phyloP scores from a whole-genome alignment of 2,888 invertebrate species.

The Pollenia angustigena region DNA sequence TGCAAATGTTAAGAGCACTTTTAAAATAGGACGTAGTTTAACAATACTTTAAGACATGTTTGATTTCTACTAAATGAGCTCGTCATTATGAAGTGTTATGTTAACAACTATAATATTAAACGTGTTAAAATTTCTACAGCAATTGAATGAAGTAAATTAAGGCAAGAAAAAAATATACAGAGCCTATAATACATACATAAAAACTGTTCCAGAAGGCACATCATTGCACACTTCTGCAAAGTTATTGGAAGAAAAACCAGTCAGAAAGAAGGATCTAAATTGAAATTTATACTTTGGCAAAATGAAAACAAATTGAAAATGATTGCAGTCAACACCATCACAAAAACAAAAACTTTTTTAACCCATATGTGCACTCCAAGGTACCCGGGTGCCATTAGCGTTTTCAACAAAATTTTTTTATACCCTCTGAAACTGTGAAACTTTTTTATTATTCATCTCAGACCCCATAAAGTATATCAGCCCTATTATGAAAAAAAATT shows the following conservation, averaged over 20 bases:
- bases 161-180: neutral
- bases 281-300: slow-evolving; percentile 49
- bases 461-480: no score
- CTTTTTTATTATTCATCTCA: no score
- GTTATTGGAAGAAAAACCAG: slow-evolving; percentile 12
- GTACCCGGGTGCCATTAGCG: no score
- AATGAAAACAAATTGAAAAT: slow-evolving; percentile 70
- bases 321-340: slow-evolving; percentile 58
- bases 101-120: slow-evolving; percentile 62
- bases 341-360: neutral
- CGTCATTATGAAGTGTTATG: slow-evolving; percentile 50
- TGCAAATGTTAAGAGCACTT: neutral
- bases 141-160: slow-evolving; percentile 12
- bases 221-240: neutral
- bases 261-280: slow-evolving; percentile 43
- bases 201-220: neutral
- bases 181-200: slow-evolving; percentile 7
- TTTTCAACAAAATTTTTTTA: neutral
- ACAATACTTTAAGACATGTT: neutral
- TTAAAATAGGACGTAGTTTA: no score
- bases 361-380: no score
- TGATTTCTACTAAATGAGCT: slow-evolving; percentile 1
- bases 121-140: slow-evolving; percentile 47
- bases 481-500: no score
- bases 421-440: no score